phyloP scores from a whole-genome alignment of 2,888 invertebrate genomes.

The Fabriciana adippe region DNA sequence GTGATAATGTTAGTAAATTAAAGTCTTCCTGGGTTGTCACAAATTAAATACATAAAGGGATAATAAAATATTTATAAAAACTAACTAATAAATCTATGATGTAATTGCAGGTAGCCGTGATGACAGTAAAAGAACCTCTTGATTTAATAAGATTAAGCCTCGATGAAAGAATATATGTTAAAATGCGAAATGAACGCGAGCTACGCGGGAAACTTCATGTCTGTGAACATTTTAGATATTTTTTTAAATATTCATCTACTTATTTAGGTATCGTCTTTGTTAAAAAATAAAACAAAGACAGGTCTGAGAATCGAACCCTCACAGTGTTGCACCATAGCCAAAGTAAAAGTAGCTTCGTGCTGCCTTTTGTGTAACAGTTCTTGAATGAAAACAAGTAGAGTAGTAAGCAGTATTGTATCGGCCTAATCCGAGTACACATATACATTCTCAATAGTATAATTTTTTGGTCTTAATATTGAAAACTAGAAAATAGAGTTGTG shows the following conservation, averaged over 20 bases:
- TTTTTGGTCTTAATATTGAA: too few species aligned
- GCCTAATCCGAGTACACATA: too few species aligned
- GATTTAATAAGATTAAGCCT: constrained; percentile 98
- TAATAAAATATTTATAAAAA: neutral
- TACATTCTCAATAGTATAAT: too few species aligned
- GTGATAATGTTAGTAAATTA: constrained; percentile 66
- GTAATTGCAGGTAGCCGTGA: constrained; percentile 87
- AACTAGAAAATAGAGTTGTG: too few species aligned
- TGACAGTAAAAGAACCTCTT: constrained; percentile 98
- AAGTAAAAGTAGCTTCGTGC: too few species aligned
- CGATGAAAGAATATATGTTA: constrained; percentile 99
- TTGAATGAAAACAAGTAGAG: too few species aligned
- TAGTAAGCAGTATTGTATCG: too few species aligned
- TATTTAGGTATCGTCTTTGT: neutral
- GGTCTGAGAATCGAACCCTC: too few species aligned
- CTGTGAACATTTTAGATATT: constrained; percentile 58
- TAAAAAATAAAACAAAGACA: too few species aligned
- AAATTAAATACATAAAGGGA: neutral
- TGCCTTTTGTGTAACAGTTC: too few species aligned
- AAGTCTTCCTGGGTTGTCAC: neutral
- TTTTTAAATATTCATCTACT: neutral
- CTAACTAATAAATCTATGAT: constrained; percentile 17
- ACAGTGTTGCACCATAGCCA: too few species aligned
- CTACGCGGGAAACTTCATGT: constrained; percentile 97
- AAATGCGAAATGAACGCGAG: constrained; percentile 99